These are phyloP conservation scores for Magallana nippona DNA, from an alignment of 2,888 invertebrate species.

Conservation along the genomic window DNA sequence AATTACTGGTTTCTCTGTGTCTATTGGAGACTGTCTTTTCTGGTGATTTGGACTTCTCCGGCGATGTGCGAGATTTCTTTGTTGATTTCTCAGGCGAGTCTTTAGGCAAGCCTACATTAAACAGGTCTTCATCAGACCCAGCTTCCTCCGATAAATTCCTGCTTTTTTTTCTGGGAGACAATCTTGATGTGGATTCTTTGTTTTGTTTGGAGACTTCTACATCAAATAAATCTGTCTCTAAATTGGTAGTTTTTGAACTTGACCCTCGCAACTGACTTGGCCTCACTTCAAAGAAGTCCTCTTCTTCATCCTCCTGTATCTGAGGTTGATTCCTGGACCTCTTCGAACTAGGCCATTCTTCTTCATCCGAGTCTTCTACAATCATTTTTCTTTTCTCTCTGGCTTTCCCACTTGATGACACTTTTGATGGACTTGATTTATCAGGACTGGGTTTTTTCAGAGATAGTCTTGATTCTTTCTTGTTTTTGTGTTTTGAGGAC, in stretches of 20 bases:
- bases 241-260: background rate
- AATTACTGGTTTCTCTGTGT: background rate
- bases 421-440: background rate
- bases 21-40: background rate
- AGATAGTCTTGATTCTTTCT: background rate
- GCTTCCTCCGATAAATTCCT: background rate
- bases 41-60: too few relatives aligned
- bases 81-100: background rate
- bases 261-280: background rate
- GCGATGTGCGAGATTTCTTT: background rate
- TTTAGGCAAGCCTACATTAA: background rate
- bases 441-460: background rate
- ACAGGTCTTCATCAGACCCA: slow-evolving; percentile 12
- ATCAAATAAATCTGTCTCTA: slow-evolving; percentile 23
- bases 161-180: background rate
- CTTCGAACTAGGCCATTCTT: background rate
- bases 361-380: slow-evolving; percentile 26
- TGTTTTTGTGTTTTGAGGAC: slow-evolving; percentile 14
- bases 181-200: background rate
- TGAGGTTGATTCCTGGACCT: slow-evolving; percentile 30
- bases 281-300: slow-evolving; percentile 39
- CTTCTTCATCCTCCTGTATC: slow-evolving; percentile 35
- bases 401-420: background rate
- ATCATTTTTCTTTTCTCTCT: slow-evolving; percentile 31
- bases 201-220: background rate